Conservation (phyloP, 1,140 invertebrate species). For the Hydropsyche tenuis region DNA sequence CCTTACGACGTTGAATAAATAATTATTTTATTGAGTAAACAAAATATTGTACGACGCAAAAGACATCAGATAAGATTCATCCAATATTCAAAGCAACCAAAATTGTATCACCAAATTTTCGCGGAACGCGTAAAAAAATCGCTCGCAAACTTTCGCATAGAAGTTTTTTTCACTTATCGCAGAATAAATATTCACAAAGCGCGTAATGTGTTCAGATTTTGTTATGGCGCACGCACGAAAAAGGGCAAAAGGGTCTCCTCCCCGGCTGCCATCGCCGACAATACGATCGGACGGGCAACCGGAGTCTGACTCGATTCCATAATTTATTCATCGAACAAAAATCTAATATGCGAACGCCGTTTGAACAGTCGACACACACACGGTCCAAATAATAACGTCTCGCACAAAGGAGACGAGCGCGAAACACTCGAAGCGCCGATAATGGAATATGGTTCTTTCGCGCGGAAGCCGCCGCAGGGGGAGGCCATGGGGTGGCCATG, state of each 20-base stretch:
- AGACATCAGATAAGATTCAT: too few relatives aligned
- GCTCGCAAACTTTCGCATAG: too few relatives aligned
- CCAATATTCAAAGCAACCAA: too few relatives aligned
- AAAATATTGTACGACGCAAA: too few relatives aligned
- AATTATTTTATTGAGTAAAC: too few relatives aligned
- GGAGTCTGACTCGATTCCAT: conserved; percentile 23
- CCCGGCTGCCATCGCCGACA: neutral
- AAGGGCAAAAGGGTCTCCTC: conserved; percentile 10
- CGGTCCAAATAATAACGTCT: conserved; percentile 32
- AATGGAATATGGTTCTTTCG: conserved; percentile 37
- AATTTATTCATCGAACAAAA: conserved; percentile 49
- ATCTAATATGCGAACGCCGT: conserved; percentile 41
- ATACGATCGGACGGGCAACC: neutral
- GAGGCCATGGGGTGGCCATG: conserved; percentile 12
- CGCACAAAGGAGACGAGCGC: conserved; percentile 23
- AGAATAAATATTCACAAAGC: too few relatives aligned
- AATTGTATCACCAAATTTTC: too few relatives aligned
- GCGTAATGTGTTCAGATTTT: too few relatives aligned
- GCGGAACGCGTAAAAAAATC: too few relatives aligned
- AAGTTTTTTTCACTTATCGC: too few relatives aligned
- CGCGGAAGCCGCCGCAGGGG: neutral
- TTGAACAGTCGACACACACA: conserved; percentile 36
- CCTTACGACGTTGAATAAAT: too few relatives aligned
- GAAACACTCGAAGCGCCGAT: conserved; percentile 35
- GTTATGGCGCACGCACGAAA: neutral